Base-by-base conservation (phyloP, 1,140 invertebrate genomes). In the Vanessa atalanta region DNA sequence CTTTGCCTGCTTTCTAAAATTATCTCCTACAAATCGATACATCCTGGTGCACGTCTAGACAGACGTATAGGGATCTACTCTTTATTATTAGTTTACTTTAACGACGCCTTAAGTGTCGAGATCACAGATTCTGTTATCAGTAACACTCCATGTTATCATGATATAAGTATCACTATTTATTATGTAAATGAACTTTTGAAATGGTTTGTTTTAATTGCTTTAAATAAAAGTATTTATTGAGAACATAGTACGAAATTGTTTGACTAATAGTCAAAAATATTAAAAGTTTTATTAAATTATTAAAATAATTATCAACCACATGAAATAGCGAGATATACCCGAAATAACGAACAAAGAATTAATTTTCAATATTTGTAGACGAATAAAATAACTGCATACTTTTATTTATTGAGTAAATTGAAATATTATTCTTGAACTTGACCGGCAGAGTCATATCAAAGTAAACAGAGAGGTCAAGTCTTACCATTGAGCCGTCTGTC, bases 401-500 rank as follows among this genome's bases (percentile, higher is more conserved):
- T 43, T 43, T 43, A 43, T 6, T 43, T 43, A 43, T 5, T 43
- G 37, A 43, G 37, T 43, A 9, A 43, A 43, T 9, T 43, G 37
- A 43, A 63, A 63, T 31, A 15, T 26, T 1, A 63, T 63, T 37
- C 51, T 68, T 55, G 66, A 53, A 68, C 66, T 68, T 68, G 66
- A 68, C 66, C 31, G 26, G 13, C n/a, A n/a, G n/a, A 16, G 48
- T 65, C 16, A 66, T 66, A 60, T 37, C 26, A 61, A 51, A 66
- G 23, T 15, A 55, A 68, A 57, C 31, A 57, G 13, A 68, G 16
- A 65, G 47, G 57, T 64, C 47, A 68, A 50, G 23, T 66, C 85
- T 88, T 86, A 91, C 90, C 89, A 77, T 92, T 85, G 12, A 88
- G 78, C 50, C 83, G 86, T 72, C 90, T 85, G 76, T 92, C 89